Evolutionary conservation across 2,113 vertebrate species (phyloP).

Genomic region (Sapajus apella): DNA sequence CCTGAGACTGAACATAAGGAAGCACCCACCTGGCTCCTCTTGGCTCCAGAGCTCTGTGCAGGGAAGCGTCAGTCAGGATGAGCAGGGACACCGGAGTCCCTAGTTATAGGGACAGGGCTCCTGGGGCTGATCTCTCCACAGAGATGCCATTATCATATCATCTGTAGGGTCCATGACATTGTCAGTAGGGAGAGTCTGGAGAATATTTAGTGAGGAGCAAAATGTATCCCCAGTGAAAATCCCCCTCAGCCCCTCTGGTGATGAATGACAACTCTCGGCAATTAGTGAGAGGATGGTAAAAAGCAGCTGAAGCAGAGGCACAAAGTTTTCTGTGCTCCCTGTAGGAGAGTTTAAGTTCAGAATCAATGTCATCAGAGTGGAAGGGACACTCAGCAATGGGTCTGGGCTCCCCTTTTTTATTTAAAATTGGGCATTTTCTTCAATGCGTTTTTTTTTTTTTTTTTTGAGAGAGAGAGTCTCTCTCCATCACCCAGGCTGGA

Average conservation of each 20-base stretch:
- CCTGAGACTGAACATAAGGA: background rate
- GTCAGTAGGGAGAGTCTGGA: background rate
- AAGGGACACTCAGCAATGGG: accelerated
- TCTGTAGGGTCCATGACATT: accelerated
- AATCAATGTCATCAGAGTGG: accelerated
- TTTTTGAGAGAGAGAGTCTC: too few species aligned
- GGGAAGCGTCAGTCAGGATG: too few species aligned
- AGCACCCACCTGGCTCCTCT: background rate
- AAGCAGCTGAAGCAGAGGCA: background rate
- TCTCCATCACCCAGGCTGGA: too few species aligned
- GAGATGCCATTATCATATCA: background rate
- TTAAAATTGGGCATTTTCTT: background rate
- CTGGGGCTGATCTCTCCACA: background rate
- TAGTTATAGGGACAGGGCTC: background rate
- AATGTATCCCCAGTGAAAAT: background rate
- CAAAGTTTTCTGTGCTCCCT: background rate
- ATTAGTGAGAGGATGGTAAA: background rate
- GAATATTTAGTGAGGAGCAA: background rate
- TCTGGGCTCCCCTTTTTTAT: background rate
- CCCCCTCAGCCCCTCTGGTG: background rate
- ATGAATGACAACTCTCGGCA: background rate
- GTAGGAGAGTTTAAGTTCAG: too few species aligned
- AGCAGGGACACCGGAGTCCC: background rate
- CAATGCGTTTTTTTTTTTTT: background rate
- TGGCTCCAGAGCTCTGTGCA: background rate